Percentiles rank a stretch among this genome's conserved stretches.
Evolutionary conservation across 2,888 invertebrate genomes (phyloP).

Genomic region (Fragum sueziense): DNA sequence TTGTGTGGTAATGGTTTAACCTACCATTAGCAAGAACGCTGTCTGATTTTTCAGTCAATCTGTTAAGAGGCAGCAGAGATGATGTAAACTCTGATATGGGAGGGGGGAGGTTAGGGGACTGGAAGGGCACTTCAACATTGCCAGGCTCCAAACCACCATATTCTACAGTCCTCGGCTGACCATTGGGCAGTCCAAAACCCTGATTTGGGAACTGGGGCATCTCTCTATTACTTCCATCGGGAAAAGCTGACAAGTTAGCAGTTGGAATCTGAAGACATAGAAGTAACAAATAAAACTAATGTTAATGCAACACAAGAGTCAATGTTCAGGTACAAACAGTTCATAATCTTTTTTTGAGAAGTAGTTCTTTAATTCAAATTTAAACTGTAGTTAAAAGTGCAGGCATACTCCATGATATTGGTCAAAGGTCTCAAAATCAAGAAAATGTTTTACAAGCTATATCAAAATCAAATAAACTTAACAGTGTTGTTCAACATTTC

Average conservation of each 20-base stretch:
- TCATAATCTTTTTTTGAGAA: no score
- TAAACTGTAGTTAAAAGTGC: background rate
- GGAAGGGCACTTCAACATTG: slow-evolving; percentile 29
- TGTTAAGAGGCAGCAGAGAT: slow-evolving; percentile 51
- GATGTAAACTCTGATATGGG: slow-evolving; percentile 60
- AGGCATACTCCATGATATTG: no score
- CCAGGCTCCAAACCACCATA: slow-evolving; percentile 21
- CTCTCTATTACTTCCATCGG: background rate
- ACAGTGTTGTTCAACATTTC: no score
- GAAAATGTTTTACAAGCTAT: no score
- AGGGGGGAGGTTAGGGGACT: slow-evolving; percentile 41
- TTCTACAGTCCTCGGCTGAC: slow-evolving; percentile 48
- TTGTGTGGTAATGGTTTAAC: no score
- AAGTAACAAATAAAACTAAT: background rate
- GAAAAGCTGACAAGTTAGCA: background rate
- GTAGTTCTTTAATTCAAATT: no score
- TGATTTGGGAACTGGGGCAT: slow-evolving; percentile 16
- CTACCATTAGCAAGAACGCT: slow-evolving; percentile 56
- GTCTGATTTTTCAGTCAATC: slow-evolving; percentile 54
- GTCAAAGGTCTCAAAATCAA: no score
- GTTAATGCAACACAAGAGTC: no score
- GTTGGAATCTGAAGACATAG: background rate
- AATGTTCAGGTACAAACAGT: no score
- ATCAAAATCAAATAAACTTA: no score
- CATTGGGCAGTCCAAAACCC: slow-evolving; percentile 35